A percentile compares a stretch with the other conserved stretches of the same genome.
These are phyloP conservation scores for Tetrax tetrax DNA, from an alignment of 2,113 vertebrate genomes.

Conservation along the genomic window DNA sequence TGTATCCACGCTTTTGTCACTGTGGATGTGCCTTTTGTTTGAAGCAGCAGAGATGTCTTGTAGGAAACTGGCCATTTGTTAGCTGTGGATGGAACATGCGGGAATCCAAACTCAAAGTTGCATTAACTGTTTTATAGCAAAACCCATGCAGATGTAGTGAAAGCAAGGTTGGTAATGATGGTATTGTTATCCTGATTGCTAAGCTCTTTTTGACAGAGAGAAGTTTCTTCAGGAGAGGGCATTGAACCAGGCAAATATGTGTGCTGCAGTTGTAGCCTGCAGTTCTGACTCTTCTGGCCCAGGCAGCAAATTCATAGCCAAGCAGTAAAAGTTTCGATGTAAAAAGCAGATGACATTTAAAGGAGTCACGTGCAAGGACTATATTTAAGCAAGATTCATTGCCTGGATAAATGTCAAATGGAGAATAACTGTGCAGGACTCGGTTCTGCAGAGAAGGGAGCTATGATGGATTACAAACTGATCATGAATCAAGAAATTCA, in stretches of 20 bases:
- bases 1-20: neutral
- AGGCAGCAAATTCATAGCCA: neutral
- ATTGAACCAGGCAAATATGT: neutral
- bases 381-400: slow-evolving; percentile 6
- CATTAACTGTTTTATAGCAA: neutral
- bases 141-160: neutral
- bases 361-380: neutral
- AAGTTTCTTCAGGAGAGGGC: neutral
- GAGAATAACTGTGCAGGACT: neutral
- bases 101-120: accelerated
- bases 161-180: neutral
- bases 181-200: neutral
- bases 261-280: neutral
- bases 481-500: neutral
- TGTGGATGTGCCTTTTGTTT: neutral
- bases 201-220: neutral
- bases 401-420: slow-evolving; percentile 21
- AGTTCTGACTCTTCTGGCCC: neutral
- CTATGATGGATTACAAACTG: neutral
- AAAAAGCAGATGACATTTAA: slow-evolving; percentile 1
- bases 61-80: neutral
- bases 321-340: slow-evolving; percentile 2
- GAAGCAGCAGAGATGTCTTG: neutral
- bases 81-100: accelerated
- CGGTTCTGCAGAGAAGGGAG: neutral